Conservation (phyloP, 2,888 invertebrate species). For the Scaptomyza reducta region DNA sequence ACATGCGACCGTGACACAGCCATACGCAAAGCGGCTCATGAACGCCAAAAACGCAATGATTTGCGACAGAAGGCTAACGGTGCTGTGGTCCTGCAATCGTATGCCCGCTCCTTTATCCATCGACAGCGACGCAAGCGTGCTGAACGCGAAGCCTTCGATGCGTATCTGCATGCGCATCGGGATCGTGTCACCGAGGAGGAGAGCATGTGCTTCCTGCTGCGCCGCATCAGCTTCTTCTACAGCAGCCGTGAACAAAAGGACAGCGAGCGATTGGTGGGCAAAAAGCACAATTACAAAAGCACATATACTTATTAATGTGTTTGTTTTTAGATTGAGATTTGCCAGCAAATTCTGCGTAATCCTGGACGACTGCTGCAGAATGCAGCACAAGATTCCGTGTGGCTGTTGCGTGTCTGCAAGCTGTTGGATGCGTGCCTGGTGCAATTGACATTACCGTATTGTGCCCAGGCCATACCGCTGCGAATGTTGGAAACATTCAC, state of each 20-base stretch:
- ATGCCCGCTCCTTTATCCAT: constrained; percentile 90
- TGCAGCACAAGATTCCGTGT: constrained; percentile 76
- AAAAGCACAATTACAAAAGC: no score
- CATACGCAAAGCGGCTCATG: constrained; percentile 92
- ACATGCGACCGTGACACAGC: constrained; percentile 87
- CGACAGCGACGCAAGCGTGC: constrained; percentile 88
- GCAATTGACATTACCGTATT: constrained; percentile 80
- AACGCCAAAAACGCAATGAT: constrained; percentile 94
- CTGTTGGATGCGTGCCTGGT: constrained; percentile 82
- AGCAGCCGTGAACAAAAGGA: constrained; percentile 86
- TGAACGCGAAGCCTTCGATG: constrained; percentile 90
- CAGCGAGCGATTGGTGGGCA: constrained; percentile 87
- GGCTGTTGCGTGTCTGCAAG: constrained; percentile 83
- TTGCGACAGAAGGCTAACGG: constrained; percentile 90
- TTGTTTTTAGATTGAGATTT: constrained; percentile 81
- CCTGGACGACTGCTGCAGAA: constrained; percentile 81
- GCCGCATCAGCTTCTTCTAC: constrained; percentile 91
- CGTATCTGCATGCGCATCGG: constrained; percentile 83
- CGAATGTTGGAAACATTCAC: constrained; percentile 92
- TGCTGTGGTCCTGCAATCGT: constrained; percentile 92
- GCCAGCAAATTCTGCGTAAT: constrained; percentile 82
- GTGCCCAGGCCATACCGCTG: constrained; percentile 88
- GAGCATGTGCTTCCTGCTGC: constrained; percentile 85
- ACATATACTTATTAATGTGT: background rate
- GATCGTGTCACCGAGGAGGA: constrained; percentile 84